Evolutionary conservation across 1,140 invertebrate genomes (phyloP), one percentile per base, ranked within the genome.

Genomic region (Helicoverpa zea): DNA sequence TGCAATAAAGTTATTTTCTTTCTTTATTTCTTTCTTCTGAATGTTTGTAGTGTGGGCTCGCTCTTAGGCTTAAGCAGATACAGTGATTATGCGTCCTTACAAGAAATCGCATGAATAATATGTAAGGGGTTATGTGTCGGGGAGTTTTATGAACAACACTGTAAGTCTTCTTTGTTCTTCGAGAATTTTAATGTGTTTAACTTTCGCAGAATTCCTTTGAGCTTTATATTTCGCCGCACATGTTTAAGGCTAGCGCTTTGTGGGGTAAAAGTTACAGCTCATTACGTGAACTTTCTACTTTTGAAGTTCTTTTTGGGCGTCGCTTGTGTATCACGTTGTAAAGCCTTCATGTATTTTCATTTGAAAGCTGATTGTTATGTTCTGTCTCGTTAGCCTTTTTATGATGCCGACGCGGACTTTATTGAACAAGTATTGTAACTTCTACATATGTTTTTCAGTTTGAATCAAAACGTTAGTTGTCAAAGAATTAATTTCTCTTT

Each of bases 161-260:
- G 63, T 66, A 66, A 66, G 9, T 66, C 66, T 29, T 14, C 66
- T 70, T 70, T 70, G 66, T 70, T 70, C 66, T 70, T 70, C 7
- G 66, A 30, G 66, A 70, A 70, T 70, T 70, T 52, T 70, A 70
- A 70, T 70, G 66, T 70, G 66, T 68, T 51, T 70, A 70, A 70
- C 66, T 70, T 70, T 70, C 66, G 66, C 66, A 23, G 66, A 70
- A 70, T 52, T 70, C 23, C 66, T 70, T 70, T 70, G 66, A 70
- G 49, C 18, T 52, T 14, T 13, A 10, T 70, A 11, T 70, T 66
- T 70, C 29, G 18, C 66, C 66, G 66, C 47, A 23, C 23, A 43
- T 64, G 66, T 51, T 49, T 49, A 30, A 54, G 52, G 47, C 49
- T 52, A 52, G 29, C 49, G 49, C 66, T 70, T 54, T 70, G 66